Base-by-base conservation (phyloP, 2,888 invertebrate genomes). In the Pristionchus mayeri region DNA sequence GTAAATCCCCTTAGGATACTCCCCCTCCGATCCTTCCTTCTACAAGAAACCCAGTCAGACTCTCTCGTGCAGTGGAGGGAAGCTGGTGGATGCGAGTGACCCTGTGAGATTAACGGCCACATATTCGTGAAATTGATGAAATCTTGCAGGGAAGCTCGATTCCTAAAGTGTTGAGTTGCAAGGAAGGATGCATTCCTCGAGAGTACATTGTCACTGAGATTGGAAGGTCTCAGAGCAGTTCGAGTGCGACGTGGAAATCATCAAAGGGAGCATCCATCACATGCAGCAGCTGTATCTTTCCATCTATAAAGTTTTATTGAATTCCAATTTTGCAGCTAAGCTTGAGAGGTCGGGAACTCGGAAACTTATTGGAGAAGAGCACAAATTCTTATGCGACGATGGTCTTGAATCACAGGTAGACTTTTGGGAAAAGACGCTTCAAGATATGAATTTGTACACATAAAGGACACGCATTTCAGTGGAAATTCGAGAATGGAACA, bases 371-470 rank as follows among this genome's bases (percentile, higher is more conserved):
- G 83, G 83, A 0, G 37, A 27, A 30, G 83, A 71, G 21, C 67
- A 83, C 34, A n/a, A 54, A 67, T 83, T 18, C 83, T 50, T 83
- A 21, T 83, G 83, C 11, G 83, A 83, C 16, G 83, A 83, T 27
- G 24, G 3, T 4, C 52, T 79, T 11, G 80, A 40, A 11, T 40
- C 63, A 6, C 3, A 7, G 3, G 75, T 44, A 16, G n/a, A n/a
- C n/a, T n/a, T n/a, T n/a, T n/a, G n/a, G n/a, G n/a, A n/a, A n/a
- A n/a, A n/a, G n/a, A n/a, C n/a, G n/a, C n/a, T n/a, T n/a, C n/a
- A n/a, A n/a, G n/a, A n/a, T n/a, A n/a, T n/a, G n/a, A n/a, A n/a
- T n/a, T 24, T 2, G 13, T 2, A 79, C 7, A 11, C 21, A 1
- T 18, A n/a, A 79, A 27, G 18, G 2, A 3, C 52, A 79, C 30